phyloP scores from a whole-genome alignment of 2,113 vertebrate species.

The Gila orcuttii region DNA sequence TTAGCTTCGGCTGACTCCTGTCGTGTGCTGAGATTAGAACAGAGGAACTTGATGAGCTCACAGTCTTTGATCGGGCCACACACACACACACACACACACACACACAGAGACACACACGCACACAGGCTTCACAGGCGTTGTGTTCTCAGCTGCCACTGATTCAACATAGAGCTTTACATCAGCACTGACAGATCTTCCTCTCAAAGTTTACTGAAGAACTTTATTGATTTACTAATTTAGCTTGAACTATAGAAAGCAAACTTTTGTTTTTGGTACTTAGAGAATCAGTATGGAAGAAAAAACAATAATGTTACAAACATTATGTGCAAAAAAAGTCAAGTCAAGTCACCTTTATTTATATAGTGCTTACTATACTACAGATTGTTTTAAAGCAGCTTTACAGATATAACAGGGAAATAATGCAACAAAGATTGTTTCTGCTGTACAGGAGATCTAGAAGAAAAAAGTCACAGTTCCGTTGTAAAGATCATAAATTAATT shows the following conservation, averaged over 20 bases:
- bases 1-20: background rate
- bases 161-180: background rate
- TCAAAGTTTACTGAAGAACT: too few species aligned
- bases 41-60: background rate
- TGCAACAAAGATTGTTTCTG: too few species aligned
- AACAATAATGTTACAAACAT: too few species aligned
- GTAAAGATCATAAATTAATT: too few species aligned
- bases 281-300: background rate
- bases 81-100: conserved; percentile 3
- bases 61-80: background rate
- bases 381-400: too few species aligned
- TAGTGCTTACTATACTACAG: too few species aligned
- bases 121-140: conserved; percentile 14
- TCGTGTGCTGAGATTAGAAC: background rate
- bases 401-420: too few species aligned
- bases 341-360: too few species aligned
- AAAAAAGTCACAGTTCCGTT: too few species aligned
- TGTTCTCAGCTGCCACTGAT: conserved; percentile 35
- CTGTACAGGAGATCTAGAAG: too few species aligned
- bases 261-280: background rate
- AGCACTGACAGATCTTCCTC: background rate
- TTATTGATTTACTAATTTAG: background rate
- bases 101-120: background rate
- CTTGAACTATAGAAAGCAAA: background rate
- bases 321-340: background rate